Evolutionary conservation across 2,797 vertebrate species (phyloP).

Genomic region (Clarias pachynema): DNA sequence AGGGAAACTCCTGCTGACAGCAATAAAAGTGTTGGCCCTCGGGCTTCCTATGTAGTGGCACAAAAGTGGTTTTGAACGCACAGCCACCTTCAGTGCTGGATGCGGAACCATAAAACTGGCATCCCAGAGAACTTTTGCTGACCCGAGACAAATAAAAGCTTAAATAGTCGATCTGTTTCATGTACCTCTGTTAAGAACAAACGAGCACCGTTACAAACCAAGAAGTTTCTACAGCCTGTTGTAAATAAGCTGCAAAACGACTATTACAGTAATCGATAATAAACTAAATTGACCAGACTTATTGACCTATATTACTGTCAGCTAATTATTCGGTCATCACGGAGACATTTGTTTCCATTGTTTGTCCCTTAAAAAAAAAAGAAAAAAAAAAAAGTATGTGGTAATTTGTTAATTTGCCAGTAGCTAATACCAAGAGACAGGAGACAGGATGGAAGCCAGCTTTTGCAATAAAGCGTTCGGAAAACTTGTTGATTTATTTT

Average conservation of each 20-base stretch:
- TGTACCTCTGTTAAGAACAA: background rate
- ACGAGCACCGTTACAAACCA: background rate
- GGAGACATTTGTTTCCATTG: background rate
- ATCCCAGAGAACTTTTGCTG: constrained; percentile 52
- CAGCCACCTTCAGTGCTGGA: constrained; percentile 48
- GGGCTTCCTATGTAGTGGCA: constrained; percentile 57
- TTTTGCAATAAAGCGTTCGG: constrained; percentile 14
- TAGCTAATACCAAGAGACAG: background rate
- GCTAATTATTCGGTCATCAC: constrained; percentile 18
- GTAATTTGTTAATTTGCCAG: constrained; percentile 27
- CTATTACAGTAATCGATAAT: background rate
- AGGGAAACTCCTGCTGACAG: constrained; percentile 61
- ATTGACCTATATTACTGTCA: constrained; percentile 1
- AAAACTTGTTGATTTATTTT: constrained; percentile 64
- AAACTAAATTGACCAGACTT: background rate
- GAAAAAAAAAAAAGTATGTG: background rate
- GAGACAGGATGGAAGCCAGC: background rate
- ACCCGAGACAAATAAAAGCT: constrained; percentile 43
- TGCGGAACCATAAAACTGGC: constrained; percentile 51
- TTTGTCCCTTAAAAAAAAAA: background rate
- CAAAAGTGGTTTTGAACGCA: constrained; percentile 60
- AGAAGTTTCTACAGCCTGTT: background rate
- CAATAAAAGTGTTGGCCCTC: constrained; percentile 60
- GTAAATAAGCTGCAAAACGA: background rate
- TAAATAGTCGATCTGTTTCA: constrained; percentile 27